phyloP scores from a whole-genome alignment of 2,888 invertebrate species.

The Nasonia oneida region DNA sequence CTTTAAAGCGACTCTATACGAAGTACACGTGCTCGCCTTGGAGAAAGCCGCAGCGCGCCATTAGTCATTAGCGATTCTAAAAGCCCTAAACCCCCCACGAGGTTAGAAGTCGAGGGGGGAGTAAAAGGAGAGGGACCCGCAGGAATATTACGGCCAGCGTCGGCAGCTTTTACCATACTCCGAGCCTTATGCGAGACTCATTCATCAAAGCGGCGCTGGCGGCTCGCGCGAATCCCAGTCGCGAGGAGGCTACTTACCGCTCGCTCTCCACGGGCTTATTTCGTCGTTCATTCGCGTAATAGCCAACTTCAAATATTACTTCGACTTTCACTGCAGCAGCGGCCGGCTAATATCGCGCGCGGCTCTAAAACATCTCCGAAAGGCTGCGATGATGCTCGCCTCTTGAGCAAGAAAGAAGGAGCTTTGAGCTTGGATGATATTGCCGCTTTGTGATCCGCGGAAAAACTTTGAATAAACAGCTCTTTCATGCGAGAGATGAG shows the following conservation, averaged over 20 bases:
- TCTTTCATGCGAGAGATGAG: neutral
- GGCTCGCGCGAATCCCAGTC: conserved; percentile 63
- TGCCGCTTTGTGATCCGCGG: neutral
- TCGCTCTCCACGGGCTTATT: conserved; percentile 59
- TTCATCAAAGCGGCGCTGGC: conserved; percentile 75
- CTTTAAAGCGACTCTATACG: neutral
- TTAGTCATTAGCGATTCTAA: conserved; percentile 78
- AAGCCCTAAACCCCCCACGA: conserved; percentile 65
- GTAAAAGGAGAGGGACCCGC: conserved; percentile 39
- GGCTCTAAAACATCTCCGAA: neutral
- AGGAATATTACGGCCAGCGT: conserved; percentile 73
- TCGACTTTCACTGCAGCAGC: conserved; percentile 59
- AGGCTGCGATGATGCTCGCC: neutral
- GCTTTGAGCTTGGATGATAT: neutral
- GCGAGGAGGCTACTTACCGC: conserved; percentile 34
- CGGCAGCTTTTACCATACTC: conserved; percentile 77
- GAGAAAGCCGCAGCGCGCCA: conserved; percentile 66
- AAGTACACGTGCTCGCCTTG: neutral
- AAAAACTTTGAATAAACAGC: neutral
- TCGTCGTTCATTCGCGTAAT: conserved; percentile 67
- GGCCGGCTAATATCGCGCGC: conserved; percentile 12
- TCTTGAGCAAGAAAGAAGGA: neutral
- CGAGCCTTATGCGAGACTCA: conserved; percentile 74
- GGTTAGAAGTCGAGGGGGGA: conserved; percentile 7
- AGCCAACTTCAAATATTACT: conserved; percentile 67